Percentiles rank a stretch among this genome's conserved stretches.
phyloP scores from a whole-genome alignment of 2,888 invertebrate species.

The Auanema freiburgensis region DNA sequence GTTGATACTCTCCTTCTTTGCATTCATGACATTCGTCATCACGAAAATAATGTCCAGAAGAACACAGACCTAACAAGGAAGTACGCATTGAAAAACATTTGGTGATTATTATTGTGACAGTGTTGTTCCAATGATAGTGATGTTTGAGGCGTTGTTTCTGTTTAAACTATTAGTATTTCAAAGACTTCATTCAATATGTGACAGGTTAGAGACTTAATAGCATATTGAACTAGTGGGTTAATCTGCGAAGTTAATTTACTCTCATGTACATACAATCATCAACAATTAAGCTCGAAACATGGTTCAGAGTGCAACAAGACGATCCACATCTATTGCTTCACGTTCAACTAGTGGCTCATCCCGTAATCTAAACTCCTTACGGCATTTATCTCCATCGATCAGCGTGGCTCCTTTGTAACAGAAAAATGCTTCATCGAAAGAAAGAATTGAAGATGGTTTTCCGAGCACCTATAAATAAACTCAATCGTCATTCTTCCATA shows the following conservation, averaged over 20 bases:
- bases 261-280: no score
- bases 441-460: constrained; percentile 52
- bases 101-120: no score
- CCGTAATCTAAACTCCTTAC: constrained; percentile 38
- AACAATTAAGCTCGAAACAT: no score
- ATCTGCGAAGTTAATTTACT: no score
- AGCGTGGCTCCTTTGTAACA: constrained; percentile 56
- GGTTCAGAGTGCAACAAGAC: constrained; percentile 35
- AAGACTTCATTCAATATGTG: no score
- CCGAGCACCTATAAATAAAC: constrained; percentile 42
- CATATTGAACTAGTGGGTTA: no score
- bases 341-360: constrained; percentile 36
- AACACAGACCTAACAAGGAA: constrained; percentile 30
- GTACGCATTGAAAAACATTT: no score
- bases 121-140: no score
- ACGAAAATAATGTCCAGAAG: constrained; percentile 34
- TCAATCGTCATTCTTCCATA: not conserved
- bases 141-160: no score
- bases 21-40: constrained; percentile 34
- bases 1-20: constrained; percentile 34
- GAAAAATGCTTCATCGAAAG: constrained; percentile 62
- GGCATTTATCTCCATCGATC: constrained; percentile 45
- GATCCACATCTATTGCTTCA: constrained; percentile 31
- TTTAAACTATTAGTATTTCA: no score
- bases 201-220: no score